phyloP scores from a whole-genome alignment of 2,113 vertebrate genomes.

The Procapra przewalskii region DNA sequence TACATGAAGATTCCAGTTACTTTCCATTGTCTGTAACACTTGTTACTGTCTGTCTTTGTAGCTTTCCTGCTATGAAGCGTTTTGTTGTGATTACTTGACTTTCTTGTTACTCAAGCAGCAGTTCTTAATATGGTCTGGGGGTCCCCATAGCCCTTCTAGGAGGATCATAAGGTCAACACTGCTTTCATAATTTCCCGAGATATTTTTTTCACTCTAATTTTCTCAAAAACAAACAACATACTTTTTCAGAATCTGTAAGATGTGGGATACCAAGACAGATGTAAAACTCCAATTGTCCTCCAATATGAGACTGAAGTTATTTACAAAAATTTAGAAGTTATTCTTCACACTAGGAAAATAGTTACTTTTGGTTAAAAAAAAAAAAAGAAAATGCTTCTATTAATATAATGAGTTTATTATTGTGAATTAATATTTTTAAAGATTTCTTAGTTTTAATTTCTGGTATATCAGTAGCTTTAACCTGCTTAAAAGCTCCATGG shows the following conservation, averaged over 20 bases:
- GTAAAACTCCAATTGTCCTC: neutral
- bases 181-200: conserved; percentile 1
- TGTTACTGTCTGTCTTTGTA: neutral
- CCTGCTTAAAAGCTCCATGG: neutral
- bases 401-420: neutral
- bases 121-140: neutral
- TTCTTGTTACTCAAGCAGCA: neutral
- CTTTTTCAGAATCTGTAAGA: neutral
- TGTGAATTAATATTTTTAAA: neutral
- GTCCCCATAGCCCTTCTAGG: neutral
- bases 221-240: neutral
- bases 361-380: neutral
- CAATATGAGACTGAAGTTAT: neutral
- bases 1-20: neutral
- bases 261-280: neutral
- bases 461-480: neutral
- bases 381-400: neutral
- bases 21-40: neutral
- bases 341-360: neutral
- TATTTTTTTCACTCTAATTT: neutral
- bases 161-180: neutral
- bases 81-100: conserved; percentile 3
- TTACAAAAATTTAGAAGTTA: neutral
- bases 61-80: neutral
- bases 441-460: neutral